Evolutionary conservation across 2,113 vertebrate species (phyloP).

Genomic region (Cynocephalus volans): DNA sequence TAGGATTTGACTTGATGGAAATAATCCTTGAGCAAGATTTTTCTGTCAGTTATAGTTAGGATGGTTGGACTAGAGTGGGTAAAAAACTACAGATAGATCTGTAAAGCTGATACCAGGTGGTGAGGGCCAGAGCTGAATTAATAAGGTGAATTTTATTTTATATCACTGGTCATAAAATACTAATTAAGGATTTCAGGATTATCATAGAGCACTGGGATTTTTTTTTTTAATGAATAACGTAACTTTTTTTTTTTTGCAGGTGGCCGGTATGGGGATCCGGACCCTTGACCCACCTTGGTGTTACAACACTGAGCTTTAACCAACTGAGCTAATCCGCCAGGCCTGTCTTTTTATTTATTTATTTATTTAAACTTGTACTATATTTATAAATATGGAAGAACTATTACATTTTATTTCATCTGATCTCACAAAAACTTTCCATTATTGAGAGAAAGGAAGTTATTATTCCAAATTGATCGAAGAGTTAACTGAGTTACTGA

Average conservation of each 20-base stretch:
- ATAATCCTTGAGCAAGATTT: neutral
- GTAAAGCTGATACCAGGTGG: neutral
- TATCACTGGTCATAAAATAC: conserved; percentile 32
- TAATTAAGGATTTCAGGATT: conserved; percentile 52
- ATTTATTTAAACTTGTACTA: neutral
- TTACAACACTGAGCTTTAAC: too few species aligned
- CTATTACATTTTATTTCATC: conserved; percentile 41
- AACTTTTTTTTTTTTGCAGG: neutral
- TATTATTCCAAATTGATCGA: conserved; percentile 31
- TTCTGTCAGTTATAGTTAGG: neutral
- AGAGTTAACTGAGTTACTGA: conserved; percentile 22
- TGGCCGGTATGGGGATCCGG: too few species aligned
- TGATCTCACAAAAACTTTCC: conserved; percentile 38
- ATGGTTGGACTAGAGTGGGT: neutral
- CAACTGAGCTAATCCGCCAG: too few species aligned
- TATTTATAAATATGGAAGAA: conserved; percentile 43
- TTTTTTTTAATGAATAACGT: neutral
- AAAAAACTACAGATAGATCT: conserved; percentile 43
- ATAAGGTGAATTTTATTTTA: conserved; percentile 56
- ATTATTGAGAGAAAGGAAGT: conserved; percentile 24
- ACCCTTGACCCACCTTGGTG: too few species aligned
- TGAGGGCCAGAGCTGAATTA: neutral
- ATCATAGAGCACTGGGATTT: neutral
- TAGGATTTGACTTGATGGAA: neutral
- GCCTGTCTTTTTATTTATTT: too few species aligned